Base-by-base conservation (phyloP, 2,888 invertebrate genomes). In the Cephus nigrinus region DNA sequence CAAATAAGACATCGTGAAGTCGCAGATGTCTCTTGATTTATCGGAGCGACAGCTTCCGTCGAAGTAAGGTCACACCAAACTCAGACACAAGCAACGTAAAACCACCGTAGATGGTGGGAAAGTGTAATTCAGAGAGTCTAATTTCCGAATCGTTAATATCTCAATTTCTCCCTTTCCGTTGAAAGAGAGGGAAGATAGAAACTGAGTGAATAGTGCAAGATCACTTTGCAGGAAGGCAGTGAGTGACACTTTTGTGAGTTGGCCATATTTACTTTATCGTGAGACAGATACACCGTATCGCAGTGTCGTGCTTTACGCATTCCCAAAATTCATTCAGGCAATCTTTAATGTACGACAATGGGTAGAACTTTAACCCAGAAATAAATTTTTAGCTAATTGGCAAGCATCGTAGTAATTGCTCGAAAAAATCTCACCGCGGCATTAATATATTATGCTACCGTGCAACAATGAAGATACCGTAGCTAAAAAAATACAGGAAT, bases 11-110 rank as follows among this genome's bases (percentile, higher is more conserved):
- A 83, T 82, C 80, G 82, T 83, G 81, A 87, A 88, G 88, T 88
- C 86, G 86, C 88, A 88, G 88, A 88, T 88, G 88, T 88, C 88
- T 86, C 88, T 86, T 88, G 88, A 88, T 88, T 88, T 88, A 88
- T 88, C 85, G 87, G 88, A 80, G 88, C 88, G 88, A 88, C 88
- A 88, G 88, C 86, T 88, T 88, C 86, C 84, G 84, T 80, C 84
- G 88, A 88, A 9, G 40, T 40, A 5, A 40, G 9, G 23, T 23
- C 40, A 5, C 15, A 40, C 40, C 23, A 5, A 15, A 40, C 40
- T 40, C 40, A 4, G 40, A 2, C 40, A 23, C 23, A 5, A 40
- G 40, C 1, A 55, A 55, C 23, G 40, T 55, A 23, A 55, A 9
- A 55, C 23, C 40, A 9, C 4, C 40, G 40, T 23, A 15, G 40